Evolutionary conservation across 2,797 vertebrate species (phyloP), one percentile per base, ranked within the genome.

Genomic region (Anomalospiza imberbis): DNA sequence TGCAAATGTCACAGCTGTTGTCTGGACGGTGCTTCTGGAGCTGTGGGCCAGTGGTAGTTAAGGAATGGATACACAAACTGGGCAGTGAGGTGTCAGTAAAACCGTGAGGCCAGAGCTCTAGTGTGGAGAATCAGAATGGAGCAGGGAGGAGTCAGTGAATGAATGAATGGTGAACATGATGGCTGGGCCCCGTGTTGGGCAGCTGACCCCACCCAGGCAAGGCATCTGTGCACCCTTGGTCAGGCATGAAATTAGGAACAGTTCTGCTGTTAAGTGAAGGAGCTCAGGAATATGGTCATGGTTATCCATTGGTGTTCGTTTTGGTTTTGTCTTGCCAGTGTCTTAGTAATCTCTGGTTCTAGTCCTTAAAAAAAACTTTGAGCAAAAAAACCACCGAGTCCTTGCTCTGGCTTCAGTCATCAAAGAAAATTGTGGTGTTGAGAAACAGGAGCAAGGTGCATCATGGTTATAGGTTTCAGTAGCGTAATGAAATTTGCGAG

Each of bases 401-500:
- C 57, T 89, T 57, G 19, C 50, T 82, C 31, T 87, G 74, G 8
- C 26, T 88, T 18, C 29, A 36, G 12, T 48, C 50, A 29, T 48
- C 65, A 51, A 42, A 81, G 50, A 34, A 68, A 75, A 72, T 21
- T 20, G 53, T 50, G 34, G 7, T 47, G 36, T 20, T 92, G 68
- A 90, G 90, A 91, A 88, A 53, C 44, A 54, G 62, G 34, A 74
- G n/a, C 66, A 55, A 82, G 58, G 58, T 91, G 79, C 74, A 83
- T 81, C 55, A 34, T 51, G 61, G 79, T 91, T 83, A 70, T 71
- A 44, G 68, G 54, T 48, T 77, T 88, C 47, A 75, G 60, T 74
- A 93, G 50, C 7, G 8, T 65, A 83, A 67, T 58, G 80, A 92
- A 87, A 83, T 85, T 72, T 82, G 34, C 21, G 28, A 63, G 28